Evolutionary conservation across 1,140 invertebrate genomes (phyloP), one percentile per base, ranked within the genome.

Genomic region (Drosophila navojoa): DNA sequence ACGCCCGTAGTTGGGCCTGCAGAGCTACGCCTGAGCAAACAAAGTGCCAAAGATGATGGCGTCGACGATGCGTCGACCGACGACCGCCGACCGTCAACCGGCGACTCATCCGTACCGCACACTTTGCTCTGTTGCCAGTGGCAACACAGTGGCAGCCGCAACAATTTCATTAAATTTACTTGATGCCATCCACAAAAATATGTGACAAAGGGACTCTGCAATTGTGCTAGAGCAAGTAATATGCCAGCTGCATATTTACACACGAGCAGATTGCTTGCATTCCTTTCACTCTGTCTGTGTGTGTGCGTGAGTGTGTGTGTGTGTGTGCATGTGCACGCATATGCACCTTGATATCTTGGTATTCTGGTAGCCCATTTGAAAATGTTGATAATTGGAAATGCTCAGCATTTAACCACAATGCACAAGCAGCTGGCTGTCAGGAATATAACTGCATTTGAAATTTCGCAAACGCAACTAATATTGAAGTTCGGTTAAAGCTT

Each of bases 121-220:
- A 59, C 58, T 53, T 53, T 75, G 74, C 73, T 78, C 78, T 55
- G 74, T 69, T 86, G 81, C 80, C 85, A 32, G 5, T 78, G 78
- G 67, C 75, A 68, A 69, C 71, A 35, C 6, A 35, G 32, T 75
- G 57, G 70, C 75, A 72, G 81, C 81, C 81, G 82, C 81, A 85
- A 84, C 85, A 84, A 87, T 86, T 86, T 86, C 82, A 86, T 86
- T 86, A 87, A 87, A 80, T 76, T 76, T 71, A 60, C 66, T 77
- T 78, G 52, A 60, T 73, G 62, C 58, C 80, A 77, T 78, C 71
- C 71, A 38, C 35, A 38, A 47, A 52, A 66, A 76, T 68, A 81
- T 81, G 78, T 81, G 78, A 81, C 81, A 85, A 86, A 85, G 82
- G 57, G 75, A 81, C 77, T 62, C 47, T 61, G 60, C 35, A 73